These are phyloP conservation scores for Butastur rufipennis DNA, from an alignment of 2,113 vertebrate genomes.

Conservation along the genomic window DNA sequence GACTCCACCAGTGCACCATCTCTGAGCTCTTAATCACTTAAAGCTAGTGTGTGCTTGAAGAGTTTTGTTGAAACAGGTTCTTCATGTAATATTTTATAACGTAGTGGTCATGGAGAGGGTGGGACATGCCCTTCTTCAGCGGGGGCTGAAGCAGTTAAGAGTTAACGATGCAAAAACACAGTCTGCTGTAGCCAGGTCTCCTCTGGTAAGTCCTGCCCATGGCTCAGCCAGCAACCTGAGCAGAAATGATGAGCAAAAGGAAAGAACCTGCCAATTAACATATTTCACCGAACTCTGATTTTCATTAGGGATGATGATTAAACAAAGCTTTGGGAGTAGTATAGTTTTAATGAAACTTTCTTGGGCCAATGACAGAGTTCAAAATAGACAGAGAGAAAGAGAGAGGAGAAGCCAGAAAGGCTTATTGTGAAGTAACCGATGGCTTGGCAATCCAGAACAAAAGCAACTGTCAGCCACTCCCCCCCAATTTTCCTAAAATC, in stretches of 20 bases:
- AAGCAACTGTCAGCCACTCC: not conserved
- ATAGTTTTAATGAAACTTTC: not conserved
- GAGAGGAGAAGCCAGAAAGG: not conserved
- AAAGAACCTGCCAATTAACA: not conserved
- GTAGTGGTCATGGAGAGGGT: not conserved
- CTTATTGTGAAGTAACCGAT: not conserved
- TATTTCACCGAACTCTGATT: not conserved
- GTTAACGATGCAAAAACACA: not conserved
- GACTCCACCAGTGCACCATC: not conserved
- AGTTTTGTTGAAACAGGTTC: not conserved
- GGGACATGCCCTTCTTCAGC: not conserved
- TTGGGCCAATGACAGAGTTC: not conserved
- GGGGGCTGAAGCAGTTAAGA: not conserved
- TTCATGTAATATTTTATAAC: not conserved
- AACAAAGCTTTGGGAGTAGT: not conserved
- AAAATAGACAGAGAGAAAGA: not conserved
- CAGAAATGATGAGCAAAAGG: not conserved
- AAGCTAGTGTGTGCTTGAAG: not conserved
- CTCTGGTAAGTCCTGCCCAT: not conserved
- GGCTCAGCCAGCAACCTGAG: not conserved
- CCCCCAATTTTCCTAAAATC: not conserved
- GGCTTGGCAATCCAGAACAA: not conserved
- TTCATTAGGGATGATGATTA: not conserved
- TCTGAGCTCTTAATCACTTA: not conserved
- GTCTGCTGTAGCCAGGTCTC: not conserved